Conservation (phyloP, 2,797 vertebrate species). For the Hapalemur alaotrensis region DNA sequence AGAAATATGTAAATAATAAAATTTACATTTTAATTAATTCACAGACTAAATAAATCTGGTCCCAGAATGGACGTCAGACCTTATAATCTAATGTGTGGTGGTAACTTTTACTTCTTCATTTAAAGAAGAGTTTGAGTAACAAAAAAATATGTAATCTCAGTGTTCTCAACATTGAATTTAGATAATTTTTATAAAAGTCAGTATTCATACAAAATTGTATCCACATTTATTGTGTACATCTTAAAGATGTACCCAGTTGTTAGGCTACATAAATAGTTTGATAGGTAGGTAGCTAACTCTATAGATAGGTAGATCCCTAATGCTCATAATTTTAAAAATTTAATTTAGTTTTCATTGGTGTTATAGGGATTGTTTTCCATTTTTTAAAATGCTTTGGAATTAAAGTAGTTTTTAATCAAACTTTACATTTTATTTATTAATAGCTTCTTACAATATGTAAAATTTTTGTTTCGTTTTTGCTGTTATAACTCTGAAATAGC, state of each 20-base stretch:
- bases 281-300: neutral
- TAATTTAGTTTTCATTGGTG: conserved; percentile 23
- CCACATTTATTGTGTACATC: neutral
- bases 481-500: neutral
- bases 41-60: neutral
- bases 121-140: conserved; percentile 19
- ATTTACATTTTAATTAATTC: conserved; percentile 18
- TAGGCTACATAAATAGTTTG: neutral
- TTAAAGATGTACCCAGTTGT: neutral
- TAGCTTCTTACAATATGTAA: neutral
- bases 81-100: conserved; percentile 22
- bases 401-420: neutral
- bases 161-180: neutral
- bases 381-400: neutral
- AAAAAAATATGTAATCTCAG: neutral
- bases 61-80: neutral
- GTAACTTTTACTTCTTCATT: conserved; percentile 3
- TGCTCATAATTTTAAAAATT: neutral
- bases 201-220: neutral
- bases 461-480: conserved; percentile 2
- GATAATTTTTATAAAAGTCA: neutral
- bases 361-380: neutral
- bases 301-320: neutral
- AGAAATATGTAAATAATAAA: conserved; percentile 20
- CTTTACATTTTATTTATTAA: neutral